Evolutionary conservation across 2,888 invertebrate genomes (phyloP), one percentile per base, ranked within the genome.

Genomic region (Isoperla grammatica): DNA sequence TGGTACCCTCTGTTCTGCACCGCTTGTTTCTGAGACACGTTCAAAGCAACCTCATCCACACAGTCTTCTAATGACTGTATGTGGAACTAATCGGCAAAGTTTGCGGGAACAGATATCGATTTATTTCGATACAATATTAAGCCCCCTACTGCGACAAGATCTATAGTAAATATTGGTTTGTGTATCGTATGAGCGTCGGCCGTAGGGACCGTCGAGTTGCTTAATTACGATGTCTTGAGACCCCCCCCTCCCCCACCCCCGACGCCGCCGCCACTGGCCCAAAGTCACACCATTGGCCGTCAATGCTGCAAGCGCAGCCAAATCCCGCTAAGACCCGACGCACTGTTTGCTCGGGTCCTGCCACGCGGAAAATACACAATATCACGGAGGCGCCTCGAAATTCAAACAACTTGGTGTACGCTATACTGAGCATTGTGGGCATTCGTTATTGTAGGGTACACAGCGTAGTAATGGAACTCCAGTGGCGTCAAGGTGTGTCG

Each of bases 251-350:
- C 12, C 15, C 35, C 5, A 35, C 23, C 35, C 23, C 13, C 23
- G n/a, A 20, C 12, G 11, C n/a, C n/a, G n/a, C n/a, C n/a, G n/a
- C n/a, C 22, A 23, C 23, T 45, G 29, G 4, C 29, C 29, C 29
- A 29, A n/a, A 49, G 22, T 49, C 49, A 15, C 53, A 20, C 37
- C 53, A 35, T 37, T 53, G 53, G 20, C 39, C 53, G 53, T 53
- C 39, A 20, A 17, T 53, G 53, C 19, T 29, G 29, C 29, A 8
- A 29, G 29, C 4, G 29, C 29, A 29, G 29, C 29, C 29, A 29
- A 29, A 29, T 29, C 29, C 29, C 29, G 29, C 29, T 29, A 29
- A 29, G 29, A 29, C 29, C 29, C 4, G 8, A 8, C 29, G n/a
- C 8, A 6, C 29, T 29, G 29, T 29, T 29, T 29, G 29, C 29